A percentile compares a stretch with the other conserved stretches of the same genome.
Evolutionary conservation across 1,140 invertebrate genomes (phyloP).

Genomic region (Physella acuta): DNA sequence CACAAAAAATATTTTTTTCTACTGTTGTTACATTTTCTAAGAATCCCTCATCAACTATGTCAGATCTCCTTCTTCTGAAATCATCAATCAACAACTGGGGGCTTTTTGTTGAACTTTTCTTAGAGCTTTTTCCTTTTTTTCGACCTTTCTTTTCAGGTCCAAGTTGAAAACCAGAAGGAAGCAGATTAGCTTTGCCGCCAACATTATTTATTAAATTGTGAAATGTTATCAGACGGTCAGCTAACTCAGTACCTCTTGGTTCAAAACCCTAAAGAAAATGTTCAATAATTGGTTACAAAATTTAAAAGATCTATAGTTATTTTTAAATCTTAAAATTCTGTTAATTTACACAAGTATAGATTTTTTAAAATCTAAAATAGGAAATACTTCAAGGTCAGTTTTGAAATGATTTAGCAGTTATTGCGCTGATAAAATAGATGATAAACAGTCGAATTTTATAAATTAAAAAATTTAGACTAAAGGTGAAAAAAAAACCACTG

Average conservation of each 20-base stretch:
- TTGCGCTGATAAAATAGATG: too few relatives aligned
- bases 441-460: too few relatives aligned
- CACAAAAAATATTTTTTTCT: background rate
- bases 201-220: slow-evolving; percentile 77
- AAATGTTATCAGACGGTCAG: slow-evolving; percentile 78
- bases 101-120: background rate
- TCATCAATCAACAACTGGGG: too few relatives aligned
- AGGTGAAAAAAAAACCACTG: too few relatives aligned
- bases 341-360: background rate
- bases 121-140: background rate
- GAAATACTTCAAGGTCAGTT: background rate
- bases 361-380: background rate
- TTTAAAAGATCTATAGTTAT: background rate
- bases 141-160: background rate
- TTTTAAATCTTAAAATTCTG: background rate
- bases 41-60: background rate
- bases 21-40: background rate
- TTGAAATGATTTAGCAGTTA: background rate
- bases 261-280: slow-evolving; percentile 75
- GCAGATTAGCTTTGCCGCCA: slow-evolving; percentile 72
- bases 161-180: too few relatives aligned
- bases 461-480: too few relatives aligned
- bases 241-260: slow-evolving; percentile 79
- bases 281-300: background rate
- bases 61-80: background rate